Evolutionary conservation across 1,140 invertebrate genomes (phyloP), one percentile per base, ranked within the genome.

Genomic region (Propsilocerus akamusi): DNA sequence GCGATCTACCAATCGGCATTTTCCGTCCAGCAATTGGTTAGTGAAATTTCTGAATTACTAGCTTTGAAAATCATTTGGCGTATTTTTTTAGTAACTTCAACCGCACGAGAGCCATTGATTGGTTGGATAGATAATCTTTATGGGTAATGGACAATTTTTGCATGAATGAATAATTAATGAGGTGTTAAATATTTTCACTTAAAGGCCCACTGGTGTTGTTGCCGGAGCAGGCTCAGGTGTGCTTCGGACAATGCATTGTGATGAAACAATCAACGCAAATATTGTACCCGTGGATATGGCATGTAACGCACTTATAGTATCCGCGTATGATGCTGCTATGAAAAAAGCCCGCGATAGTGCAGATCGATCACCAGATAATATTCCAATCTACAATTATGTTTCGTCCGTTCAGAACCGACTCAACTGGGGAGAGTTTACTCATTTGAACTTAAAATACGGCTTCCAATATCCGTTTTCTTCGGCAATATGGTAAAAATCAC

Each of bases 91-190:
- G n/a, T 52, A 26, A 80, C 78, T 12, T 80, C 84, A 4, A 81
- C 86, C 0, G 74, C 71, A 55, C 72, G 75, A 48, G 86, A 91
- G 51, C 77, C 78, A 2, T 26, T 78, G 0, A 53, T 61, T 7
- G 81, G 81, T 28, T 94, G 88, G 87, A 78, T 86, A 32, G 87
- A 92, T 62, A 92, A 91, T 62, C 68, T 83, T 54, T 88, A 90
- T 59, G 87, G 86, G n/a, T n/a, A n/a, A n/a, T n/a, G n/a, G 23
- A 71, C 80, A 2, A 78, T 75, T 52, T n/a, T n/a, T n/a, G n/a
- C n/a, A n/a, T n/a, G n/a, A n/a, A n/a, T n/a, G n/a, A n/a, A n/a
- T n/a, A n/a, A n/a, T n/a, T n/a, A n/a, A n/a, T n/a, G n/a, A n/a
- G n/a, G n/a, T n/a, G n/a, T n/a, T n/a, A n/a, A n/a, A n/a, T n/a